phyloP scores from a whole-genome alignment of 2,113 vertebrate species.

The Vicugna pacos region DNA sequence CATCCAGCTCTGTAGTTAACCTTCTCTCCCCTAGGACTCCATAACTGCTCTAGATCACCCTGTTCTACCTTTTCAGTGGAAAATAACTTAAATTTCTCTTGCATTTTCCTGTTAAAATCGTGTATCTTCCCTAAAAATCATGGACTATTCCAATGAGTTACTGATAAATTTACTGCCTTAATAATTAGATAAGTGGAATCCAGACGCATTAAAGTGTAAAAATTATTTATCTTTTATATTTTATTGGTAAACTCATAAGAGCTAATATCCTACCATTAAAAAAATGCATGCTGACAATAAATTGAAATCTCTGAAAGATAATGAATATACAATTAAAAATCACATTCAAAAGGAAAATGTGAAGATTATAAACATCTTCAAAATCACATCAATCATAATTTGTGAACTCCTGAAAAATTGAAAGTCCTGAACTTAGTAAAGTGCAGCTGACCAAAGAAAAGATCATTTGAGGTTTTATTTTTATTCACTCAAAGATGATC shows the following conservation, averaged over 20 bases:
- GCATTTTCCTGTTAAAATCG: not conserved
- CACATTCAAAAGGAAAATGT: not conserved
- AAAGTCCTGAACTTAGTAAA: not conserved
- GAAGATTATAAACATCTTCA: not conserved
- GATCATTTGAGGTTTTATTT: not conserved
- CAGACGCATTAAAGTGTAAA: not conserved
- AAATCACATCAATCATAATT: not conserved
- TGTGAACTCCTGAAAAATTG: not conserved
- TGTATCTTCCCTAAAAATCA: not conserved
- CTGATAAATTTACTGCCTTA: not conserved
- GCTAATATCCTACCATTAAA: not conserved
- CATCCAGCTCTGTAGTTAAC: no score
- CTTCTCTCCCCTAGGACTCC: not conserved
- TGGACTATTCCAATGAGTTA: not conserved
- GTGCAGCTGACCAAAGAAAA: not conserved
- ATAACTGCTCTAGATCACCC: not conserved
- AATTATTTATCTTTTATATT: not conserved
- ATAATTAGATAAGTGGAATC: not conserved
- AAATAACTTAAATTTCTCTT: not conserved
- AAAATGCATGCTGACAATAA: not conserved
- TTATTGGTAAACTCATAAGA: not conserved
- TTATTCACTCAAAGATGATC: slow-evolving; percentile 21
- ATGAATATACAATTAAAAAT: not conserved
- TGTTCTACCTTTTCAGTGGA: not conserved
- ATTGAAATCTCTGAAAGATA: not conserved